Evolutionary conservation across 2,113 vertebrate species (phyloP).

Genomic region (Zeus faber): DNA sequence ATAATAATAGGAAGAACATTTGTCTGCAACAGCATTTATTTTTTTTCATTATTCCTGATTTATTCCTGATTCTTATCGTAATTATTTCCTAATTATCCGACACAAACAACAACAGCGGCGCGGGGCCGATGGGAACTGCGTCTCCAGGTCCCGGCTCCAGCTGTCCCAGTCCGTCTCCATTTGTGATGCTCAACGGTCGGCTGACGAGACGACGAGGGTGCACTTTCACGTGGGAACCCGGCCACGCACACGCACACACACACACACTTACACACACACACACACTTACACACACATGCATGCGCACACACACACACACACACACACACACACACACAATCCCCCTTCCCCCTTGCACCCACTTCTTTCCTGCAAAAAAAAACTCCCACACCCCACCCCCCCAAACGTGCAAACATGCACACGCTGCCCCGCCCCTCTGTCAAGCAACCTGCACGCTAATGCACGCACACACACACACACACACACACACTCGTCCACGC

Average conservation of each 20-base stretch:
- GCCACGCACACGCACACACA: slow-evolving; percentile 23
- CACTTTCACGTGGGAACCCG: slow-evolving; percentile 79
- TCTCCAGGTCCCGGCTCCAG: too few relatives aligned
- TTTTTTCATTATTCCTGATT: not conserved
- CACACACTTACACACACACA: slow-evolving; percentile 20
- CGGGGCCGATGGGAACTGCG: not conserved
- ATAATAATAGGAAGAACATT: not conserved
- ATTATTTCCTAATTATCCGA: too few relatives aligned
- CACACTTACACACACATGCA: slow-evolving; percentile 29
- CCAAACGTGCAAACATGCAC: slow-evolving; percentile 38
- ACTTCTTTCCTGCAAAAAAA: slow-evolving; percentile 1
- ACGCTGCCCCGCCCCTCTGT: slow-evolving; percentile 8
- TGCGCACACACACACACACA: slow-evolving; percentile 37
- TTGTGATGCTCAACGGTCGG: slow-evolving; percentile 66
- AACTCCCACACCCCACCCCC: slow-evolving; percentile 47
- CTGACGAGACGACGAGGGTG: slow-evolving; percentile 48
- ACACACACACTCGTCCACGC: slow-evolving; percentile 28
- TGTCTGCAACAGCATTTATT: too few relatives aligned
- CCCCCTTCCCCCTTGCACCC: too few relatives aligned
- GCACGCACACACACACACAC: slow-evolving; percentile 40
- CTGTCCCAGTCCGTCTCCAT: too few relatives aligned
- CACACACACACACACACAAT: slow-evolving; percentile 38
- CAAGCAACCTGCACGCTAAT: slow-evolving; percentile 66
- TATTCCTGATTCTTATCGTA: too few relatives aligned
- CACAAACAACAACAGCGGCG: too few relatives aligned